Percentiles rank a stretch among this genome's conserved stretches.
Conservation (phyloP, 2,113 vertebrate species). For the Scophthalmus maximus region DNA sequence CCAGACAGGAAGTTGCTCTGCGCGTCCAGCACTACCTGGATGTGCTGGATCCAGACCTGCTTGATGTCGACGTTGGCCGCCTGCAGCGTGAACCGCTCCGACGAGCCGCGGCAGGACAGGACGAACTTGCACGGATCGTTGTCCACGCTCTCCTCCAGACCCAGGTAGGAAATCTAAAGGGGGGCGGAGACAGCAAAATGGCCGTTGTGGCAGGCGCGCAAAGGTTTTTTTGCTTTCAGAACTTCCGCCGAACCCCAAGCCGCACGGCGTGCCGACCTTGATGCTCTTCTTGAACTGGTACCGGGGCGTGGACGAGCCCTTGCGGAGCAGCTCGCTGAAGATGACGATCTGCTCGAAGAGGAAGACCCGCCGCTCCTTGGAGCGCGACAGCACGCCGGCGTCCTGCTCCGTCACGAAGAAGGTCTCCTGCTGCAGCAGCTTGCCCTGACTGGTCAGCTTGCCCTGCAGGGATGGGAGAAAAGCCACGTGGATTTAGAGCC, state of each 20-base stretch:
- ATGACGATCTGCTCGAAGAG: conserved; percentile 99
- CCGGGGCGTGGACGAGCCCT: conserved; percentile 94
- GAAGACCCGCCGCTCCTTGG: conserved; percentile 96
- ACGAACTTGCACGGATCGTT: conserved; percentile 96
- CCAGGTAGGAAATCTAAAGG: conserved; percentile 90
- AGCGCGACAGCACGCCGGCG: conserved; percentile 90
- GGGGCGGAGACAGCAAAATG: neutral
- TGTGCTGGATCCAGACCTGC: conserved; percentile 94
- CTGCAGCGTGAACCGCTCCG: conserved; percentile 92
- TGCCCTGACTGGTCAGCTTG: conserved; percentile 95
- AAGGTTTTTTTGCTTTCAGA: too few relatives aligned
- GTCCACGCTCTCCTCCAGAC: conserved; percentile 91
- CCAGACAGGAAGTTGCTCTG: conserved; percentile 96
- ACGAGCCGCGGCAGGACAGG: conserved; percentile 89
- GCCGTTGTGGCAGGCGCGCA: too few relatives aligned
- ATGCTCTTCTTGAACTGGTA: conserved; percentile 98
- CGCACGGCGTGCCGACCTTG: conserved; percentile 83
- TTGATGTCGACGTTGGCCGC: conserved; percentile 95
- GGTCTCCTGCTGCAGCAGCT: conserved; percentile 97
- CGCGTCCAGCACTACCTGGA: conserved; percentile 92
- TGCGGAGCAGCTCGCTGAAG: conserved; percentile 96
- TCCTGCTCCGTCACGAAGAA: conserved; percentile 97
- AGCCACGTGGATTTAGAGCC: too few relatives aligned
- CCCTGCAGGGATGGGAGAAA: conserved; percentile 89
- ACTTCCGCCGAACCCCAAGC: too few relatives aligned